Percentiles rank a stretch among this genome's conserved stretches.
Evolutionary conservation across 1,140 invertebrate genomes (phyloP).

Genomic region (Saxidomus purpurata): DNA sequence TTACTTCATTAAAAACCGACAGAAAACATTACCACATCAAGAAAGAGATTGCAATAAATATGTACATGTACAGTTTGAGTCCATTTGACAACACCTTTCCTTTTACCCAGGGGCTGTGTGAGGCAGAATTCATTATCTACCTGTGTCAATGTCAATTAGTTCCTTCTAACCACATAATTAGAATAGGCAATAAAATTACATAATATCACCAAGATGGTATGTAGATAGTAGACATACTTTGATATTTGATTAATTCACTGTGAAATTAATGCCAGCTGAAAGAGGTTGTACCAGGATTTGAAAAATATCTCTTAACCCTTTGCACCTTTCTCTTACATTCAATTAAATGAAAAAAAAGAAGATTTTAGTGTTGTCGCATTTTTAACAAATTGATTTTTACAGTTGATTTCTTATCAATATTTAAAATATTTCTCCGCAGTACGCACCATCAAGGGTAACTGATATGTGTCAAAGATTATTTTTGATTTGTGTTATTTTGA

Average conservation of each 20-base stretch:
- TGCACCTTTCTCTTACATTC: background rate
- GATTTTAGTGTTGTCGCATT: background rate
- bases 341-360: background rate
- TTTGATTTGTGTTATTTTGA: conserved; percentile 17
- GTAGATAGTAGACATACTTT: background rate
- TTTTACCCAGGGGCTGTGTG: conserved; percentile 12
- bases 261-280: conserved; percentile 33
- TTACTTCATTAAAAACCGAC: too few relatives aligned
- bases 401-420: background rate
- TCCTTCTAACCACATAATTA: conserved; percentile 29
- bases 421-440: background rate
- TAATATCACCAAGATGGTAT: conserved; percentile 43
- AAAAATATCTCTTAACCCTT: background rate
- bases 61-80: conserved; percentile 15
- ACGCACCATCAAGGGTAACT: background rate
- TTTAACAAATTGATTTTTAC: background rate
- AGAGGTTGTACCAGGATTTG: too few relatives aligned
- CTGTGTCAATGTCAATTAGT: conserved; percentile 50
- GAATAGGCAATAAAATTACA: conserved; percentile 37
- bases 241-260: conserved; percentile 14
- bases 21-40: background rate
- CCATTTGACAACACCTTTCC: conserved; percentile 19
- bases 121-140: conserved; percentile 53
- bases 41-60: background rate
- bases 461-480: conserved; percentile 11